Evolutionary conservation across 2,797 vertebrate species (phyloP), one percentile per base, ranked within the genome.

Genomic region (Lagorchestes hirsutus): DNA sequence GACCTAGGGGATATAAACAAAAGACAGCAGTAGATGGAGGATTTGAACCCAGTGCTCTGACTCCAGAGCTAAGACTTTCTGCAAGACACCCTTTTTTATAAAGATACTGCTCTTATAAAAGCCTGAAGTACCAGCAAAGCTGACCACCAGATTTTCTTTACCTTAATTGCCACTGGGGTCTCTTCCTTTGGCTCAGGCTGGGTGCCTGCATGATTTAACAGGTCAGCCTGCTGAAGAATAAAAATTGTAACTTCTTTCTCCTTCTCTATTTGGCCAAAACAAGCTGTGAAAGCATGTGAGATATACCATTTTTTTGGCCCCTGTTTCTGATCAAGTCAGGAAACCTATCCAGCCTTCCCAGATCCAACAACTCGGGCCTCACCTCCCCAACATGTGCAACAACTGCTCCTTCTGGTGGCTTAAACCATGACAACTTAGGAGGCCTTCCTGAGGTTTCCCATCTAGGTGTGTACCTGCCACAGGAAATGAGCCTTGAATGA

Each of bases 361-460:
- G 97, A 98, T 96, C 98, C 99, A 98, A 98, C 96, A 98, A 98
- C 96, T 98, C 97, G 98, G 98, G 98, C 98, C 98, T 98, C 98
- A 97, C 96, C 97, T 98, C 96, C 97, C 98, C 93, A 97, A 98
- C 97, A 98, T 98, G 98, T 98, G 98, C 98, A 98, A 98, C 98
- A 98, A 98, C 98, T 99, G 98, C 98, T 99, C 98, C 98, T 99
- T 99, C 98, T 99, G 98, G 98, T 98, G 98, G 98, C 98, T 98
- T 98, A 98, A 98, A 98, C 98, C 98, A 98, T 98, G 98, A 98
- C 98, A 98, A 99, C 98, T 98, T 98, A 97, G 98, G 97, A 98
- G 98, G 98, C 98, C 98, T 98, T 98, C 98, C 94, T 91, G 96
- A 98, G 98, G 97, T 98, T 98, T 98, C 98, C 98, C 98, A 98